Percentiles rank a stretch among this genome's conserved stretches.
Conservation (phyloP, 1,140 invertebrate species). For the Orchestia grillus region DNA sequence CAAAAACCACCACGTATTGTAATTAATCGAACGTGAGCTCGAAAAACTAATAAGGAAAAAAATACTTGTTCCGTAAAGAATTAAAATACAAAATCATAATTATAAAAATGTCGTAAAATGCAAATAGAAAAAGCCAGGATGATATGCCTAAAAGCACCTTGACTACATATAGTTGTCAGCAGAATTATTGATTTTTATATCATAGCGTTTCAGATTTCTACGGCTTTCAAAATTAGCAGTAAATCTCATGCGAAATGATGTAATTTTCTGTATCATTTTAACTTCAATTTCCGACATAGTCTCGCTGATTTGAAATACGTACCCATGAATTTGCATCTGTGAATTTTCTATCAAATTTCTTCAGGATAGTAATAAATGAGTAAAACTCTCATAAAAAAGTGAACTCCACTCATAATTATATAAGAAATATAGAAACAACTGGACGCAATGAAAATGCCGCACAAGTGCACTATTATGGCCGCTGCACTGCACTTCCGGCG, state of each 20-base stretch:
- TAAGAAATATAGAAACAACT: neutral
- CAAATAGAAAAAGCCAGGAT: no score
- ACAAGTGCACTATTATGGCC: neutral
- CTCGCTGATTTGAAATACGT: no score
- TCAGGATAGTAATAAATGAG: no score
- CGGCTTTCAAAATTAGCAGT: no score
- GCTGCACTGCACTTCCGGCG: neutral
- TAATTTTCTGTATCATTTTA: no score
- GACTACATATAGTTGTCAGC: neutral
- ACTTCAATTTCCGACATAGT: no score
- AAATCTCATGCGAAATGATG: no score
- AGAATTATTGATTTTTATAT: neutral
- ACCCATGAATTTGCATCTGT: no score
- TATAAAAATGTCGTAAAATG: neutral
- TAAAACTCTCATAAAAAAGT: no score
- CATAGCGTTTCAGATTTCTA: no score
- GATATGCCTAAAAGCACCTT: neutral
- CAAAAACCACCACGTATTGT: neutral
- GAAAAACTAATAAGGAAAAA: neutral
- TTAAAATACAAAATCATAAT: neutral
- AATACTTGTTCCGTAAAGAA: no score
- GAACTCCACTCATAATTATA: neutral
- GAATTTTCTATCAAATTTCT: no score
- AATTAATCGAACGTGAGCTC: neutral
- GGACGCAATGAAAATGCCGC: neutral